phyloP scores from a whole-genome alignment of 2,797 vertebrate species.

The Hippoglossus hippoglossus region DNA sequence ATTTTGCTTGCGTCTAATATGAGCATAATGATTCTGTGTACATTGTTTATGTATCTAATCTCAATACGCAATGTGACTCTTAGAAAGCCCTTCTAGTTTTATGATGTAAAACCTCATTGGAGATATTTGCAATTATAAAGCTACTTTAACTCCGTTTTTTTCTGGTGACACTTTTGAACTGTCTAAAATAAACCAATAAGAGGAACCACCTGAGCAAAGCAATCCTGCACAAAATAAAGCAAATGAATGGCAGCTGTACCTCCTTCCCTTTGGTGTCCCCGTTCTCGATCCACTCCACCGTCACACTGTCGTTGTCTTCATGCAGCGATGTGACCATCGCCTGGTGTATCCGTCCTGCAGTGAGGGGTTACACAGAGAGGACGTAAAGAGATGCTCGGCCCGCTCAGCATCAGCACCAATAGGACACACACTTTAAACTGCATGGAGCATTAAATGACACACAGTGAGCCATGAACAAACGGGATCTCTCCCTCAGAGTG shows the following conservation, averaged over 20 bases:
- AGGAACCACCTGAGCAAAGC: too few species aligned
- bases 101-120: too few species aligned
- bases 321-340: conserved; percentile 99
- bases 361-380: conserved; percentile 1
- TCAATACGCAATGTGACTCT: too few species aligned
- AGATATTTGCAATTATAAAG: too few species aligned
- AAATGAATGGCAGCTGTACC: conserved; percentile 73
- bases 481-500: background rate
- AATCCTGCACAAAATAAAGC: too few species aligned
- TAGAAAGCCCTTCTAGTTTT: too few species aligned
- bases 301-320: conserved; percentile 96
- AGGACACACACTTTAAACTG: background rate
- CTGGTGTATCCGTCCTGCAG: conserved; percentile 95
- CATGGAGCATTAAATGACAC: background rate
- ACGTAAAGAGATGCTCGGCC: conserved; percentile 16
- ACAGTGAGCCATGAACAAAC: background rate
- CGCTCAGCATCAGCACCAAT: background rate
- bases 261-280: conserved; percentile 99
- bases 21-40: too few species aligned
- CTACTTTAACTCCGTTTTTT: too few species aligned
- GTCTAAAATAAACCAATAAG: too few species aligned
- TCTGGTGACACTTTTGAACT: too few species aligned
- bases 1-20: too few species aligned
- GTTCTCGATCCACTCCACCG: conserved; percentile 99
- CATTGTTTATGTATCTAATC: too few species aligned